phyloP scores from a whole-genome alignment of 2,797 vertebrate genomes.

The Cyprinella venusta region DNA sequence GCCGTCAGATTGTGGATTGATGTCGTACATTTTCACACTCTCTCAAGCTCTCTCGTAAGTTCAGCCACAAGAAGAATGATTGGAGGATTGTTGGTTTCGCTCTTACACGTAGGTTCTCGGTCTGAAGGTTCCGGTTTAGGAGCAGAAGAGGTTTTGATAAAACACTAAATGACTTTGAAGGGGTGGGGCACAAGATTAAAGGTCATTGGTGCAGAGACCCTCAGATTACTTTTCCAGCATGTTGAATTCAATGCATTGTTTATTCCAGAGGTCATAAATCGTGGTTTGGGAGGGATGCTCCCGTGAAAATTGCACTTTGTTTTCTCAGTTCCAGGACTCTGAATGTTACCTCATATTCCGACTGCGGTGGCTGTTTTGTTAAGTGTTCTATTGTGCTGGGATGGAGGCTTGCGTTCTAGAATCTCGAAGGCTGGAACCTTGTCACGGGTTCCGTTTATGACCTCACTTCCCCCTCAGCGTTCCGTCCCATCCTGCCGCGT shows the following conservation, averaged over 20 bases:
- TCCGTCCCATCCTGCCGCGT: neutral
- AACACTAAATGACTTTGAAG: conserved; percentile 71
- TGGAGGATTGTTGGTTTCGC: conserved; percentile 9
- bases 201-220: neutral
- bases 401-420: conserved; percentile 8
- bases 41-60: neutral
- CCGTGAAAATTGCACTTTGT: conserved; percentile 28
- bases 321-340: conserved; percentile 1
- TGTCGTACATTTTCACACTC: neutral
- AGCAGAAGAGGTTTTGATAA: conserved; percentile 69
- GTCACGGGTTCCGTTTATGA: conserved; percentile 4
- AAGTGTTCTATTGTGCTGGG: neutral
- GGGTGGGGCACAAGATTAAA: neutral
- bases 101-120: conserved; percentile 30
- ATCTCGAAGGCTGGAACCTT: conserved; percentile 10
- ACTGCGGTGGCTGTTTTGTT: conserved; percentile 17
- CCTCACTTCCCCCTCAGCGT: conserved; percentile 8
- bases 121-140: conserved; percentile 68
- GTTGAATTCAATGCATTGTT: neutral
- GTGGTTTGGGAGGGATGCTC: neutral
- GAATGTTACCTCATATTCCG: conserved; percentile 23
- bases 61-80: neutral
- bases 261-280: neutral
- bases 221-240: neutral
- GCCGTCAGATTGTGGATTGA: neutral